Conservation (phyloP, 2,888 invertebrate species). For the Nebria salina region DNA sequence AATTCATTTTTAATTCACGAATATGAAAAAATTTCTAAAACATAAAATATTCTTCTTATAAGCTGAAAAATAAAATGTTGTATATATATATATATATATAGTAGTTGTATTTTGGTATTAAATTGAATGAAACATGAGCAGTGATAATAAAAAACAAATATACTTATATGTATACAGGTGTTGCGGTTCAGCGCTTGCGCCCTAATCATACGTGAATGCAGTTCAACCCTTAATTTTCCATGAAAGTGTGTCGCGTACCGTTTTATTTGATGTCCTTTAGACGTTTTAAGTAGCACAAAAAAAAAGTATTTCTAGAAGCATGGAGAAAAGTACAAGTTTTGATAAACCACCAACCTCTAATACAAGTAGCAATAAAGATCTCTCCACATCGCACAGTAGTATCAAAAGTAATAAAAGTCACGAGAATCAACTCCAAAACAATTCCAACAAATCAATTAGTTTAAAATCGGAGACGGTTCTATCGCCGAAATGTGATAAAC, state of each 20-base stretch:
- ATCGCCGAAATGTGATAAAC: constrained; percentile 54
- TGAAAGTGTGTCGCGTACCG: constrained; percentile 20
- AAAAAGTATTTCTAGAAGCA: constrained; percentile 14
- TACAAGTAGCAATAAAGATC: constrained; percentile 57
- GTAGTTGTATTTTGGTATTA: neutral
- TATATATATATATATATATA: neutral
- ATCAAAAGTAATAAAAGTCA: constrained; percentile 60
- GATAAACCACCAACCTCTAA: constrained; percentile 48
- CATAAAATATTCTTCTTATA: too few relatives aligned
- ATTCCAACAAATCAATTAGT: constrained; percentile 55
- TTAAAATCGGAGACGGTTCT: constrained; percentile 60
- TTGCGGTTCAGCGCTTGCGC: constrained; percentile 21
- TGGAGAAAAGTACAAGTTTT: constrained; percentile 46
- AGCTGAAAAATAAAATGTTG: neutral
- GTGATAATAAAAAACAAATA: neutral
- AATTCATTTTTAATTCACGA: too few relatives aligned
- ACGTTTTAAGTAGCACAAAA: constrained; percentile 19
- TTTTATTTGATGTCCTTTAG: constrained; percentile 19
- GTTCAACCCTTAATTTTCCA: constrained; percentile 31
- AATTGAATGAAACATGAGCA: neutral
- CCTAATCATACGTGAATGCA: constrained; percentile 9
- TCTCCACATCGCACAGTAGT: constrained; percentile 57
- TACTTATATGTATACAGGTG: constrained; percentile 15
- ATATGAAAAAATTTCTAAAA: too few relatives aligned
- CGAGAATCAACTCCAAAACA: constrained; percentile 54